Conservation (phyloP, 2,113 vertebrate genomes). For the Pygoscelis antarcticus region DNA sequence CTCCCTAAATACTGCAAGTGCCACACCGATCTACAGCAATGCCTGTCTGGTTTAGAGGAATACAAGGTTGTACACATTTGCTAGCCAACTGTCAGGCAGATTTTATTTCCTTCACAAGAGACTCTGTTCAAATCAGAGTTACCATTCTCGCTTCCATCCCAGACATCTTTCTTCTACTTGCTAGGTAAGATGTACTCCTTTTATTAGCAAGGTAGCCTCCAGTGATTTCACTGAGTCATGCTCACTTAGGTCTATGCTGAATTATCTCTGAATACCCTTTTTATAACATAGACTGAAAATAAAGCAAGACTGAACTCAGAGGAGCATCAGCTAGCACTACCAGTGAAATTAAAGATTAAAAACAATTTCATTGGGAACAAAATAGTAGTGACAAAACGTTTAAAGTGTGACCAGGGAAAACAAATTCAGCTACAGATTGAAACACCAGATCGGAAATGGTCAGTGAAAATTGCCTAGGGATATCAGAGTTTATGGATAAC, state of each 20-base stretch:
- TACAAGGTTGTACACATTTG: neutral
- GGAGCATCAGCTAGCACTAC: neutral
- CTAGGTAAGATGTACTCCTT: neutral
- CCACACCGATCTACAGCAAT: neutral
- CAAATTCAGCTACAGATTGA: neutral
- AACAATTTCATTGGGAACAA: neutral
- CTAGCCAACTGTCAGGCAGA: neutral
- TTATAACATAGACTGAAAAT: neutral
- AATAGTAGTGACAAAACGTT: neutral
- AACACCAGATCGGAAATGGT: neutral
- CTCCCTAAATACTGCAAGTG: neutral
- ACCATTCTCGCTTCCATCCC: neutral
- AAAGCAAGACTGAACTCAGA: neutral
- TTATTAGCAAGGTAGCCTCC: neutral
- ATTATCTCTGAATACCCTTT: neutral
- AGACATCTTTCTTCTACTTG: neutral
- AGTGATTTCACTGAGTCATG: neutral
- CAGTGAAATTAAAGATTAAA: neutral
- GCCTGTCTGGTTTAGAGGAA: neutral
- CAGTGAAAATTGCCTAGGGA: neutral
- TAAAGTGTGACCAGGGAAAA: neutral
- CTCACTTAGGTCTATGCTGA: neutral
- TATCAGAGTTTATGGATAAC: neutral
- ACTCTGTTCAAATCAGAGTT: neutral
- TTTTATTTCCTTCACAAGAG: neutral